Percentiles rank a stretch among this genome's conserved stretches.
These are phyloP conservation scores for Proales similis DNA, from an alignment of 1,140 invertebrate genomes.

Conservation along the genomic window DNA sequence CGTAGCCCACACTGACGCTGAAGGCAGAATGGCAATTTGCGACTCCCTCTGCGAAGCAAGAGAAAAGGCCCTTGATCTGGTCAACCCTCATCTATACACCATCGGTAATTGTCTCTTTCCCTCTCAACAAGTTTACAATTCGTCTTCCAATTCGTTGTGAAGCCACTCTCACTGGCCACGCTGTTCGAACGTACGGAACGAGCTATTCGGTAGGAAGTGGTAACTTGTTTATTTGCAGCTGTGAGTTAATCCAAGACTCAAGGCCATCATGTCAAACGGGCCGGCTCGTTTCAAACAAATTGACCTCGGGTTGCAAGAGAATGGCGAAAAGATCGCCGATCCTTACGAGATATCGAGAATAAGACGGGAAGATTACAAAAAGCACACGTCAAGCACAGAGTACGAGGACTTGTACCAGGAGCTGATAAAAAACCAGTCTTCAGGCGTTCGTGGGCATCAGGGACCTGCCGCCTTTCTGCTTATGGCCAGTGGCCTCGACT, in stretches of 20 bases:
- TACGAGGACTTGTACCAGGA: conserved; percentile 81
- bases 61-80: conserved; percentile 55
- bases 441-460: conserved; percentile 73
- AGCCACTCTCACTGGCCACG: conserved; percentile 89
- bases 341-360: conserved; percentile 81
- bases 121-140: too few relatives aligned
- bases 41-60: conserved; percentile 69
- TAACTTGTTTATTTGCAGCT: not conserved
- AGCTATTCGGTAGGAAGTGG: conserved; percentile 59
- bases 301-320: conserved; percentile 60
- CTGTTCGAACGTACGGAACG: conserved; percentile 66
- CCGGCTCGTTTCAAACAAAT: conserved; percentile 62
- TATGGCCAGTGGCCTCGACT: conserved; percentile 71
- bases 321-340: conserved; percentile 72
- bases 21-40: conserved; percentile 88
- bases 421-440: conserved; percentile 62
- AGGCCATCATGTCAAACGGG: conserved; percentile 79
- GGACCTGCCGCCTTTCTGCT: conserved; percentile 83
- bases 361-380: conserved; percentile 69
- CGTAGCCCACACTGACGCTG: conserved; percentile 87
- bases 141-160: too few relatives aligned
- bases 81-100: conserved; percentile 79
- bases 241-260: not conserved
- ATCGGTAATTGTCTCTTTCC: too few relatives aligned
- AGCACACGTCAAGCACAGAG: conserved; percentile 66